Base-by-base conservation (phyloP, 2,888 invertebrate genomes). In the Dicyrtomina minuta region DNA sequence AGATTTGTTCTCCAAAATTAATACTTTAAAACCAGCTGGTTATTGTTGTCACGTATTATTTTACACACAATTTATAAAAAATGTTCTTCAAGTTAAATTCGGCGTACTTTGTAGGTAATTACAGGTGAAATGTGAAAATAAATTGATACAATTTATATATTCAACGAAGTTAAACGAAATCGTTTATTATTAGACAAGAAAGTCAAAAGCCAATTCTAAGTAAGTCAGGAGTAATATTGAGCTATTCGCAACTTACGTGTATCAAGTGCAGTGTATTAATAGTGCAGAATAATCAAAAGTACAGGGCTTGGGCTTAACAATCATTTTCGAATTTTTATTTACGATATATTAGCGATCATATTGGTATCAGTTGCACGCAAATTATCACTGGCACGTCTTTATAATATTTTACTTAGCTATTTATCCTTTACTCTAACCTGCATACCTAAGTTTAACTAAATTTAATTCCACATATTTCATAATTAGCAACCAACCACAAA, bases 301-400 rank as follows among this genome's bases (percentile, higher is more conserved):
- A 33, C 33, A 5, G 8, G 3, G 4, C 3, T 33, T 3, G 33
- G 33, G 4, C 8, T 33, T 33, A 33, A 33, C 33, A 33, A 33
- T 33, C 3, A 8, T 33, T 33, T 33, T 33, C 33, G 33, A 33
- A 33, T 33, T 33, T 33, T 33, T 33, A 33, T 33, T 33, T 33
- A 33, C 33, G 33, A 33, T 33, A 33, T 33, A 5, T 3, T 33
- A 33, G 33, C 33, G 33, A 33, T 33, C 33, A 33, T 33, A 33
- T 33, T 33, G 33, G 33, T 33, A 33, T 33, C 33, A 56, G 27
- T 56, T 33, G 24, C 27, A 56, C 56, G 27, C 24, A 56, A 26
- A 56, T 56, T 56, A 56, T 56, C 56, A 56, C 56, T 56, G 56
- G 56, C 33, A 56, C 56, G 51, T 56, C 33, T 56, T 56, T 27